phyloP scores from a whole-genome alignment of 2,888 invertebrate genomes.

The Cerceris ruficornis region DNA sequence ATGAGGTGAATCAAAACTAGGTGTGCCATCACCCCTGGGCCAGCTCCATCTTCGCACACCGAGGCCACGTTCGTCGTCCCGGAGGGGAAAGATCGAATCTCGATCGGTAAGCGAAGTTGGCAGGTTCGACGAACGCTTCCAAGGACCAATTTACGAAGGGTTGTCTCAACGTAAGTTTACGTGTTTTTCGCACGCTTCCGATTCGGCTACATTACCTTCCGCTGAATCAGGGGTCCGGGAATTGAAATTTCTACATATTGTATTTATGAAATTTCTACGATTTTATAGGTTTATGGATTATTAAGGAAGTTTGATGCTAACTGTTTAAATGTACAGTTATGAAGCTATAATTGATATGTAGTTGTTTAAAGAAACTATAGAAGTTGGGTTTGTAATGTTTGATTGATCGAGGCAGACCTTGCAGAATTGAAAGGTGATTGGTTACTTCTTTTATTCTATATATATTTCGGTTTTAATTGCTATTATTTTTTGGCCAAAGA shows the following conservation, averaged over 20 bases:
- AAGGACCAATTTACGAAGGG: slow-evolving; percentile 56
- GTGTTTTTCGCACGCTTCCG: slow-evolving; percentile 2
- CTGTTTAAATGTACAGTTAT: no score
- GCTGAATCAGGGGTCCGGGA: background rate
- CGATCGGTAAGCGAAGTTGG: slow-evolving; percentile 67
- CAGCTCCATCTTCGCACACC: slow-evolving; percentile 64
- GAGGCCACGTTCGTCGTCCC: slow-evolving; percentile 65
- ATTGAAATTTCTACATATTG: background rate
- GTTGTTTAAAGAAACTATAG: background rate
- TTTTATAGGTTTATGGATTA: background rate
- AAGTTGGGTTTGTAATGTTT: no score
- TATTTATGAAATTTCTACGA: background rate
- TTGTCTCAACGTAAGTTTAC: slow-evolving; percentile 29
- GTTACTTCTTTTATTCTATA: no score
- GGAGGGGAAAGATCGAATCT: slow-evolving; percentile 66
- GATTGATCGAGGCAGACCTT: no score
- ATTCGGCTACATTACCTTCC: background rate
- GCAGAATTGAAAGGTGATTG: no score
- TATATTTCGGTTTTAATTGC: no score
- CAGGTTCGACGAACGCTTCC: slow-evolving; percentile 51
- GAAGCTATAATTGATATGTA: background rate
- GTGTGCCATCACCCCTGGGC: slow-evolving; percentile 68
- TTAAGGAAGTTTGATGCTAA: background rate
- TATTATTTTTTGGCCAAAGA: no score
- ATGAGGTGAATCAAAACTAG: slow-evolving; percentile 81